Conservation (phyloP, 2,113 vertebrate genomes). For the Mugil cephalus region DNA sequence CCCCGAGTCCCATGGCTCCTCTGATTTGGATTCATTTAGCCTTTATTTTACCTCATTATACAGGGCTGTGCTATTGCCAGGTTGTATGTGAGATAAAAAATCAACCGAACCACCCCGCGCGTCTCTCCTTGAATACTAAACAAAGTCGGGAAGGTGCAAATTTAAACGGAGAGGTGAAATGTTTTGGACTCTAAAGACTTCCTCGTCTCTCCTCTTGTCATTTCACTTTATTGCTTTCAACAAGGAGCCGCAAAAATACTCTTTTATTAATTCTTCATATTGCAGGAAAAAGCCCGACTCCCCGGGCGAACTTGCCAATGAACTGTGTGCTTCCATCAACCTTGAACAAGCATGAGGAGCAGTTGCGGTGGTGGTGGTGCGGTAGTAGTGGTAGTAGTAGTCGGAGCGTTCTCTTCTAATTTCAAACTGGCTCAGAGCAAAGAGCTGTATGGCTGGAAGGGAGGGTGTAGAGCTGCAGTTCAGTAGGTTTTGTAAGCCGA, state of each 20-base stretch:
- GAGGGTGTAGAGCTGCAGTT: conserved; percentile 60
- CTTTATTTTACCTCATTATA: conserved; percentile 81
- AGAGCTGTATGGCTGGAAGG: conserved; percentile 44
- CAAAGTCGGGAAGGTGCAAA: conserved; percentile 13
- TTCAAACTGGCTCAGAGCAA: conserved; percentile 46
- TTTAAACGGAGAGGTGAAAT: conserved; percentile 45
- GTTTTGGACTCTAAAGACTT: conserved; percentile 16
- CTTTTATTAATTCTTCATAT: conserved; percentile 49
- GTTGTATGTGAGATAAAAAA: conserved; percentile 67
- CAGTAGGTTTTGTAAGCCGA: conserved; percentile 64
- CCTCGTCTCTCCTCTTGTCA: conserved; percentile 9
- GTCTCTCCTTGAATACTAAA: conserved; percentile 50
- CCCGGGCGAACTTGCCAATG: conserved; percentile 35
- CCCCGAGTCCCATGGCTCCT: conserved; percentile 64
- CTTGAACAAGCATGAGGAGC: conserved; percentile 42
- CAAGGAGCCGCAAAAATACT: conserved; percentile 19
- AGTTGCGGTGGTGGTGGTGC: neutral
- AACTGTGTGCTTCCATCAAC: conserved; percentile 26
- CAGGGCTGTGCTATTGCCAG: conserved; percentile 70
- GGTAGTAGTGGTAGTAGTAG: conserved; percentile 5
- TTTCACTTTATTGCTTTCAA: conserved; percentile 45
- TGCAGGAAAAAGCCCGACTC: conserved; percentile 36
- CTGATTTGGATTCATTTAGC: conserved; percentile 81
- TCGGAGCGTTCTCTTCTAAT: conserved; percentile 27
- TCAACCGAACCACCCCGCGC: conserved; percentile 23